Evolutionary conservation across 2,797 vertebrate genomes (phyloP).

Genomic region (Pseudomugil tenellus): DNA sequence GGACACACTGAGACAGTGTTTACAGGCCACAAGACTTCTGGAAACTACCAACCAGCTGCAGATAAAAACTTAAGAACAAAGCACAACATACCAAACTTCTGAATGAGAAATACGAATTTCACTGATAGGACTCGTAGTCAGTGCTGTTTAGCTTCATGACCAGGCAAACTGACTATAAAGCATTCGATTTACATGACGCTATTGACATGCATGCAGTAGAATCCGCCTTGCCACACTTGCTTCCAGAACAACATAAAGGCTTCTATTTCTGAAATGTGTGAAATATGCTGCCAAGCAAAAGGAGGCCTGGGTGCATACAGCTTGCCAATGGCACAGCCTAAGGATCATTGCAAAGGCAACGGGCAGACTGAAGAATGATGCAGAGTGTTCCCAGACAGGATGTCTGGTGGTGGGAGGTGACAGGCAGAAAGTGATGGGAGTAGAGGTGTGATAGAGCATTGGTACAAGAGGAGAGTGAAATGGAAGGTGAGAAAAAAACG

Average conservation of each 20-base stretch:
- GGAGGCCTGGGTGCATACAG: conserved; percentile 48
- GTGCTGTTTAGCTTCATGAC: not conserved
- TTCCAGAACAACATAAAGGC: conserved; percentile 46
- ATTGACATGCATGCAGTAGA: conserved; percentile 26
- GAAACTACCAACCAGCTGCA: conserved; percentile 54
- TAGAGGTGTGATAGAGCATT: conserved; percentile 67
- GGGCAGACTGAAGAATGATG: conserved; percentile 60
- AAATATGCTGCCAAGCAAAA: conserved; percentile 58
- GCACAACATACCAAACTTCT: conserved; percentile 16
- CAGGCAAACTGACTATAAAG: conserved; percentile 38
- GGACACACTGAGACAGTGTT: conserved; percentile 48
- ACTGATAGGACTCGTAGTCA: conserved; percentile 17
- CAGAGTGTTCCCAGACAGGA: conserved; percentile 71
- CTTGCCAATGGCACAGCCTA: conserved; percentile 43
- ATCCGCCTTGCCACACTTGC: conserved; percentile 34
- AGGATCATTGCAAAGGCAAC: conserved; percentile 58
- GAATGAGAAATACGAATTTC: conserved; percentile 16
- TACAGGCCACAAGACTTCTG: conserved; percentile 11
- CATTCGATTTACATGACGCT: conserved; percentile 46
- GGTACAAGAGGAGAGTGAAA: conserved; percentile 63
- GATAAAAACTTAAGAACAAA: conserved; percentile 30
- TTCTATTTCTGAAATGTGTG: conserved; percentile 75
- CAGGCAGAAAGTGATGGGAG: conserved; percentile 68
- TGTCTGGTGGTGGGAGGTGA: conserved; percentile 75
- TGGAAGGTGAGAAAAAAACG: conserved; percentile 65